These are phyloP conservation scores for Latheticus oryzae DNA, from an alignment of 2,888 invertebrate species.

Conservation along the genomic window DNA sequence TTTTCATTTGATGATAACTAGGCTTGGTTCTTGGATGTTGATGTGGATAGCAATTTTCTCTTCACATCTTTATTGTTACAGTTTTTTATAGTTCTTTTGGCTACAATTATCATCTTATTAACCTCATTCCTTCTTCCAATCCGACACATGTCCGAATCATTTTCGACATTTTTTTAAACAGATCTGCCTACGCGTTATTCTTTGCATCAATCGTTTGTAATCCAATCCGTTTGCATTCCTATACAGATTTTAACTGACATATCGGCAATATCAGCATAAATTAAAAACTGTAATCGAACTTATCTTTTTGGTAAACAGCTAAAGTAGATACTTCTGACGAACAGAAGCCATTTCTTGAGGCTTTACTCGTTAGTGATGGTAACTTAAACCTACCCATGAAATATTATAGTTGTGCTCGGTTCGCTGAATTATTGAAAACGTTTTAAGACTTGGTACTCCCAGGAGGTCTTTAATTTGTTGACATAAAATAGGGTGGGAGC, in stretches of 20 bases:
- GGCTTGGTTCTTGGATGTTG: no score
- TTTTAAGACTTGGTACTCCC: not conserved
- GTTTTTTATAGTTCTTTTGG: no score
- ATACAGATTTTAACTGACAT: not conserved
- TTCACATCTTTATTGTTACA: not conserved
- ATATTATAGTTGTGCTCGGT: slow-evolving; percentile 8
- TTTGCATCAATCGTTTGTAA: slow-evolving; percentile 9
- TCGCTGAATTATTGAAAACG: slow-evolving; percentile 12
- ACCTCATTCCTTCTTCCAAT: not conserved
- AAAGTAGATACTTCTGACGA: no score
- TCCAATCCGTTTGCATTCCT: slow-evolving; percentile 1
- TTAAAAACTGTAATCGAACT: no score
- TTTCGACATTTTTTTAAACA: slow-evolving; percentile 16
- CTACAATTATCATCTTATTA: slow-evolving; percentile 13
- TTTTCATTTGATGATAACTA: no score
- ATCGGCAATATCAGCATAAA: no score
- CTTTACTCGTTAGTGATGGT: not conserved
- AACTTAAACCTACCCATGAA: slow-evolving; percentile 7
- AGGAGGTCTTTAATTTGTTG: slow-evolving; percentile 30
- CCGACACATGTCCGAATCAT: slow-evolving; percentile 11
- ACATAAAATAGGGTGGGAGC: slow-evolving; percentile 25
- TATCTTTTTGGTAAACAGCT: no score
- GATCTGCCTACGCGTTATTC: slow-evolving; percentile 4
- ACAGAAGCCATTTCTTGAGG: not conserved
- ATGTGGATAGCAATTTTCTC: no score